Base-by-base conservation (phyloP, 2,797 vertebrate genomes). In the Fringilla coelebs region DNA sequence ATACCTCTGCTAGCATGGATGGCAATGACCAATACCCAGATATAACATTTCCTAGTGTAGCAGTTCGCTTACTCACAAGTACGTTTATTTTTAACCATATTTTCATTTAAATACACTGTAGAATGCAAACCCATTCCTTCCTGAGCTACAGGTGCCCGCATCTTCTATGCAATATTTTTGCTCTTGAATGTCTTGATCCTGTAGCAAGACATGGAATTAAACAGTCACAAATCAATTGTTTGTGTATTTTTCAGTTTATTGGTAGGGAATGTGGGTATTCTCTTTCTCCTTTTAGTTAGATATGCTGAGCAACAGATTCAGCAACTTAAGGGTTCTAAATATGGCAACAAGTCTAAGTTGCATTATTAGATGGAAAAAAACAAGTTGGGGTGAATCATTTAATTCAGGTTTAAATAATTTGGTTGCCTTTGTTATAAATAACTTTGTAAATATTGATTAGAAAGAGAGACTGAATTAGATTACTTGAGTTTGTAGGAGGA, bases 401-500 rank as follows among this genome's bases (percentile, higher is more conserved):
- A 34, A 85, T 83, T 74, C 38, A 46, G 6, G 22, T 89, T 92
- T 51, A 93, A 93, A 82, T 93, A 57, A 62, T 92, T 86, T 87
- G 38, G 22, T 90, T 90, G 36, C 12, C 67, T 92, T 86, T 79
- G 14, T 78, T 88, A 89, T 52, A 82, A 82, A 87, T 85, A 82
- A 36, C 62, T 84, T 74, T 7, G 13, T 62, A 78, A 89, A 76
- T 55, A 65, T 70, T 89, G 55, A 79, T 86, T 93, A 67, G 67
- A 91, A 82, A 73, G 43, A 66, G 43, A 90, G 55, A 62, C 77
- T 45, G 60, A 90, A 87, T 65, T 87, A 87, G 29, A 70, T 62
- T 36, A 26, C 62, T 87, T 75, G 65, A 36, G 40, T 65, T 96
- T 93, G 85, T 91, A 88, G 85, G 76, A 90, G 72, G 82, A 60